These are phyloP conservation scores for Boleophthalmus pectinirostris DNA, from an alignment of 2,113 vertebrate genomes.

Conservation along the genomic window DNA sequence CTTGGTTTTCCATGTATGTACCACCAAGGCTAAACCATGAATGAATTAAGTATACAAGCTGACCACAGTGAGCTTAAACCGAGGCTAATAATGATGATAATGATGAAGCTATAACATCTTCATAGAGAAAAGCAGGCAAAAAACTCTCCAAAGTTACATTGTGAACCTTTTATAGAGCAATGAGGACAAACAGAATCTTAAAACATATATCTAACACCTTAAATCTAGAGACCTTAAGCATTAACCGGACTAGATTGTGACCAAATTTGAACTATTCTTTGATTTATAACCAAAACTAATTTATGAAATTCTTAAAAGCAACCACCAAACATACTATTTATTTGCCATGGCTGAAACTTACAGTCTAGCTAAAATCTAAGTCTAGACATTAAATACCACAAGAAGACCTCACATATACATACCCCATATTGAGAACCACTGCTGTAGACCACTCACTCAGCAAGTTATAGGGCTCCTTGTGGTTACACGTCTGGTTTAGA, in stretches of 20 bases:
- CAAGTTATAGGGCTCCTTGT: constrained; percentile 56
- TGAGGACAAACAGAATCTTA: too few species aligned
- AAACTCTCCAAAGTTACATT: too few species aligned
- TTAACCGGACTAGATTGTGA: too few species aligned
- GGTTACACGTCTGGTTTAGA: constrained; percentile 12
- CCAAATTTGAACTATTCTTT: background rate
- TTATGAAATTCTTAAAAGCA: too few species aligned
- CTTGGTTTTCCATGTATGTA: background rate
- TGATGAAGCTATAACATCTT: background rate
- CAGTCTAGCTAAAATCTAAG: background rate
- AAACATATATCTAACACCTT: too few species aligned
- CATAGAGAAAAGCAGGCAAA: too few species aligned
- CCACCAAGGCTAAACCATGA: background rate
- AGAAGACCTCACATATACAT: background rate
- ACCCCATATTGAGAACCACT: background rate
- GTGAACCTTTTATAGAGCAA: too few species aligned
- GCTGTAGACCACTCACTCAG: constrained; percentile 45
- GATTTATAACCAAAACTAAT: background rate
- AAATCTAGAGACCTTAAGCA: too few species aligned
- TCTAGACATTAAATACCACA: background rate
- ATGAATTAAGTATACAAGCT: background rate
- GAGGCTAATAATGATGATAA: background rate
- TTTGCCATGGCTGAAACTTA: background rate
- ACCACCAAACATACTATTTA: background rate
- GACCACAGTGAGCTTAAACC: background rate